A percentile compares a stretch with the other conserved stretches of the same genome.
These are phyloP conservation scores for Macquaria australasica DNA, from an alignment of 2,113 vertebrate genomes.

Conservation along the genomic window DNA sequence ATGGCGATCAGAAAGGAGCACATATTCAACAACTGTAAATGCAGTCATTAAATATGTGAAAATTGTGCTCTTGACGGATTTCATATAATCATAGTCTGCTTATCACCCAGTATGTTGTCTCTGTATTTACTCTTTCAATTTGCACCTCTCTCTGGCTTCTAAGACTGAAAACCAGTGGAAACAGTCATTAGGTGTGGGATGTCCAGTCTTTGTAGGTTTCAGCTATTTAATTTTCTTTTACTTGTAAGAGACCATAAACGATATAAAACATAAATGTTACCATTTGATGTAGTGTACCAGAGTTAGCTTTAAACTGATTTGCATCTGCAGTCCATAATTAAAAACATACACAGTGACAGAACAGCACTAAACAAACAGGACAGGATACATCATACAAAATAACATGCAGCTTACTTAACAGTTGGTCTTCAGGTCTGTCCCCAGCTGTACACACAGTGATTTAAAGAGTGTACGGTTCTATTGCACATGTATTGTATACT, in stretches of 20 bases:
- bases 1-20: neutral
- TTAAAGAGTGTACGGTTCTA: neutral
- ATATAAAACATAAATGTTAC: neutral
- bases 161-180: neutral
- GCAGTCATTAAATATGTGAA: slow-evolving; percentile 5
- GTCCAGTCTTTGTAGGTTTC: slow-evolving; percentile 15
- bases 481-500: neutral
- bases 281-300: neutral
- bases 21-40: neutral
- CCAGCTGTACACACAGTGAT: neutral
- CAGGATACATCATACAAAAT: neutral
- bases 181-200: neutral
- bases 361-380: neutral
- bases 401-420: neutral
- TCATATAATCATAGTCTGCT: neutral
- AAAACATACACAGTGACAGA: neutral
- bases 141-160: neutral
- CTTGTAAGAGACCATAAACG: neutral
- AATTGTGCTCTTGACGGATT: slow-evolving; percentile 11
- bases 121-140: slow-evolving; percentile 6
- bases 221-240: neutral
- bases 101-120: neutral
- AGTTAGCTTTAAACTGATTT: neutral
- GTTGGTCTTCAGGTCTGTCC: neutral
- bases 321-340: neutral